Base-by-base conservation (phyloP, 2,888 invertebrate genomes). In the Epinotia nisella region DNA sequence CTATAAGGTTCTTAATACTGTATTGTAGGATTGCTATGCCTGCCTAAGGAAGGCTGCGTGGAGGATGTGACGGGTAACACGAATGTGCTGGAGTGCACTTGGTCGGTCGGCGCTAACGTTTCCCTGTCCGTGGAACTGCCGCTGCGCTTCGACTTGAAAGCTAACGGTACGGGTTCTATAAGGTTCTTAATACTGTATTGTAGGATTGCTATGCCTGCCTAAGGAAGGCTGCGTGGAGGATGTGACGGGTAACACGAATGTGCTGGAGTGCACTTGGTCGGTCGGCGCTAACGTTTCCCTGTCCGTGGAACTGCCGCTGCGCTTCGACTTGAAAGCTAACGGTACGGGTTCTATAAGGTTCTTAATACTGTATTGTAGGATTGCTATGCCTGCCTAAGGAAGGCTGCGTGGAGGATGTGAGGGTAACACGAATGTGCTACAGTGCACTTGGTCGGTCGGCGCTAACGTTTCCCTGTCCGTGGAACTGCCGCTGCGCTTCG, bases 381-480 rank as follows among this genome's bases (percentile, higher is more conserved):
- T 82, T 81, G 9, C 68, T 89, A 51, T 80, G 89, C 2, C 81
- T 70, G 51, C 72, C 77, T 1, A 79, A 90, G 41, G 81, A 83
- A 60, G 88, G 85, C 0, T 91, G 91, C 58, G 58, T 60, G 17
- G 29, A 51, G 9, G 71, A 71, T 53, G 73, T 73, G 9, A 70
- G 75, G 49, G 66, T 45, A 68, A 71, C 4, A 74, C 75, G 1
- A 68, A 55, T 0, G 71, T 73, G 0, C 66, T 85, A 1, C 75
- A 80, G 41, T 91, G 89, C 64, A 68, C 71, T 0, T 90, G 85
- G 88, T 80, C 79, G 0, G 67, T 92, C 7, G 81, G 84, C 0
- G 90, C 91, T 0, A 86, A 85, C 75, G 81, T 81, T 4, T 87
- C 89, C 0, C 74, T 81, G 1, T 80, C 88, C 1, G 76, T 90